Evolutionary conservation across 2,888 invertebrate species (phyloP).

Genomic region (Leptinotarsa haldemani): DNA sequence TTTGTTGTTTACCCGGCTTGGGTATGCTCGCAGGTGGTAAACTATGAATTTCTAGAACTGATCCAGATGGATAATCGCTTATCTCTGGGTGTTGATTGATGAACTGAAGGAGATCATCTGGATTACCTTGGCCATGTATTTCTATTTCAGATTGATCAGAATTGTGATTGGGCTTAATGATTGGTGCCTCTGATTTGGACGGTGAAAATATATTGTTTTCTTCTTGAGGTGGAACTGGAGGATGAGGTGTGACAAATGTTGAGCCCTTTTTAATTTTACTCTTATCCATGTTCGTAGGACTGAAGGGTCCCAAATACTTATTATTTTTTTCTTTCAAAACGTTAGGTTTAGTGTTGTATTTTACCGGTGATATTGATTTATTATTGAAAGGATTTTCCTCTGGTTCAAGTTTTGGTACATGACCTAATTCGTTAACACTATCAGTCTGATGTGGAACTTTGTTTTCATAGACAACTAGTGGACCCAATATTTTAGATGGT

Average conservation of each 20-base stretch:
- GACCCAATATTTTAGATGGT: slow-evolving; percentile 62
- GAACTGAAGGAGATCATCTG: slow-evolving; percentile 62
- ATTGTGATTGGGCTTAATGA: slow-evolving; percentile 33
- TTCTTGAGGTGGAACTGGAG: slow-evolving; percentile 17
- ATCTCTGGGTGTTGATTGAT: slow-evolving; percentile 65
- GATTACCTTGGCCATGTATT: slow-evolving; percentile 58
- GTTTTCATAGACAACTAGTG: slow-evolving; percentile 61
- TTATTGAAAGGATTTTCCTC: slow-evolving; percentile 57
- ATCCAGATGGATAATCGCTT: slow-evolving; percentile 63
- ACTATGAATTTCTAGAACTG: slow-evolving; percentile 63
- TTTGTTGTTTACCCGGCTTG: slow-evolving; percentile 43
- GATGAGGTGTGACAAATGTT: slow-evolving; percentile 52
- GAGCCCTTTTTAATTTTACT: slow-evolving; percentile 45
- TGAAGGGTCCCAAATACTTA: slow-evolving; percentile 66
- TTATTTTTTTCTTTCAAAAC: slow-evolving; percentile 36
- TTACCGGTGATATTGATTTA: slow-evolving; percentile 29
- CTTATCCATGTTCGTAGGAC: slow-evolving; percentile 56
- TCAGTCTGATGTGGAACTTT: slow-evolving; percentile 44
- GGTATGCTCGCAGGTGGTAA: slow-evolving; percentile 42
- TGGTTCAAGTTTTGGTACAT: slow-evolving; percentile 40
- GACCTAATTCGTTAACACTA: slow-evolving; percentile 40
- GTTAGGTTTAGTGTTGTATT: slow-evolving; percentile 30
- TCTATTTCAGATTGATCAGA: slow-evolving; percentile 47
- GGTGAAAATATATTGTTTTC: slow-evolving; percentile 33
- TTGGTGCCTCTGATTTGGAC: slow-evolving; percentile 32